These are phyloP conservation scores for Hirtodrosophila cameraria DNA, from an alignment of 2,888 invertebrate species.

Conservation along the genomic window DNA sequence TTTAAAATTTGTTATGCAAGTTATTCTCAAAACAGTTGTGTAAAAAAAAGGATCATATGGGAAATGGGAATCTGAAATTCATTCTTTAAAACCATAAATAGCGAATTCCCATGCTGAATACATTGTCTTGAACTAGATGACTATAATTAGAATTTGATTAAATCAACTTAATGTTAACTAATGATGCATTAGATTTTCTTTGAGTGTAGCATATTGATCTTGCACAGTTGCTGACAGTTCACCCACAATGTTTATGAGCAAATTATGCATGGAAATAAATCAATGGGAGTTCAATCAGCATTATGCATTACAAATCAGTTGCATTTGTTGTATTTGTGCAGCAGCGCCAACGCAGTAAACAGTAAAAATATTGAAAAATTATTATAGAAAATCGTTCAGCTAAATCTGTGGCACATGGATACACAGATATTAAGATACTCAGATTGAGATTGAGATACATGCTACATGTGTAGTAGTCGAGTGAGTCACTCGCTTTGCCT, in stretches of 20 bases:
- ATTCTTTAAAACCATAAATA: no score
- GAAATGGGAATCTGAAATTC: no score
- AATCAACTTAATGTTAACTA: not conserved
- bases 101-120: no score
- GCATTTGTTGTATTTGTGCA: conserved; percentile 31
- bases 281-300: conserved; percentile 60
- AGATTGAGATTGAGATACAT: conserved; percentile 52
- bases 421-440: conserved; percentile 41
- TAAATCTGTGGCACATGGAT: conserved; percentile 46
- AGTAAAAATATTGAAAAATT: conserved; percentile 71
- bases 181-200: conserved; percentile 4
- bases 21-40: no score
- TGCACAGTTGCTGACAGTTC: conserved; percentile 68
- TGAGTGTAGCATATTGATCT: conserved; percentile 38
- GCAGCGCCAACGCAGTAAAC: conserved; percentile 59
- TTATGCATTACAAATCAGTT: conserved; percentile 61
- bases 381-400: conserved; percentile 68
- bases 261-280: conserved; percentile 72
- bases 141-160: no score
- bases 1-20: no score
- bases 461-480: conserved; percentile 71
- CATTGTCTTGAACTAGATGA: no score
- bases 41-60: no score
- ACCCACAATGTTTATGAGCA: conserved; percentile 58
- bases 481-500: conserved; percentile 58